Evolutionary conservation across 2,888 invertebrate species (phyloP).

Genomic region (Brachylomia viminalis): DNA sequence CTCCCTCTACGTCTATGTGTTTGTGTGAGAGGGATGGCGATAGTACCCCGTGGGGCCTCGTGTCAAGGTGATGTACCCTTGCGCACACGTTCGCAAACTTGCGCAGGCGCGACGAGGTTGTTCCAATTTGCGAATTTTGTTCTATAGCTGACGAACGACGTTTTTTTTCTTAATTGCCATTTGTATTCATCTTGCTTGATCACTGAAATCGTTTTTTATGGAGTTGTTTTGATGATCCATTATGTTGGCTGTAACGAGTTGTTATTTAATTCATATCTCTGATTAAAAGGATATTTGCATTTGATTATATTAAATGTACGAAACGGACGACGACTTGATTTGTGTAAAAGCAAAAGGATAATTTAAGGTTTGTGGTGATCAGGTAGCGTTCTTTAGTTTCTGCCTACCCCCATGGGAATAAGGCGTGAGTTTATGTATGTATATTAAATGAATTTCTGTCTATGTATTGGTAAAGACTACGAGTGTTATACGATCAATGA

Average conservation of each 20-base stretch:
- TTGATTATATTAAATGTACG: neutral
- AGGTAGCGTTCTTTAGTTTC: neutral
- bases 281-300: constrained; percentile 1
- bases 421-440: neutral
- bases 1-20: constrained; percentile 76
- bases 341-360: too few species aligned
- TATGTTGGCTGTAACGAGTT: neutral
- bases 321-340: too few species aligned
- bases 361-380: neutral
- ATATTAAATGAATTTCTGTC: neutral
- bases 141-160: constrained; percentile 58
- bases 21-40: constrained; percentile 76
- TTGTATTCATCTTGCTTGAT: constrained; percentile 44
- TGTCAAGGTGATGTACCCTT: constrained; percentile 88
- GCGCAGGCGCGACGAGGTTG: constrained; percentile 71
- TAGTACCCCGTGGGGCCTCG: constrained; percentile 85
- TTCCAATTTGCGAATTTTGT: constrained; percentile 71
- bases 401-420: neutral
- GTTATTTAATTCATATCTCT: neutral
- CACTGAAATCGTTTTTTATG: constrained; percentile 61
- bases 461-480: neutral
- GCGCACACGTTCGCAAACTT: constrained; percentile 73
- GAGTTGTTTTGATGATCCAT: constrained; percentile 6
- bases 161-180: constrained; percentile 58
- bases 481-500: constrained; percentile 10